Base-by-base conservation (phyloP, 2,797 vertebrate species). In the Nyctalus aviator region DNA sequence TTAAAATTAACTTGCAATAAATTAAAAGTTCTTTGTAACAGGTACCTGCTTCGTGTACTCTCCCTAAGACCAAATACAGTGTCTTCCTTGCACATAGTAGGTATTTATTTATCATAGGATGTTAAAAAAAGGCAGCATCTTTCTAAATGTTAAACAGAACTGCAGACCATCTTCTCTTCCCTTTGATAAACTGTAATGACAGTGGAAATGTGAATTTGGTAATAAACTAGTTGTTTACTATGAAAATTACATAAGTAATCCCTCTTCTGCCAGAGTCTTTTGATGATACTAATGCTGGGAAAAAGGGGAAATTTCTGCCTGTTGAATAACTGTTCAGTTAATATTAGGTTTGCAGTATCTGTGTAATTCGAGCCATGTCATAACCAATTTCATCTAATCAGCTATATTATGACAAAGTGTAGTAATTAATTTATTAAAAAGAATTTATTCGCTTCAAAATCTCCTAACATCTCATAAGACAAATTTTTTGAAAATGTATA, bases 361-460 rank as follows among this genome's bases (percentile, higher is more conserved):
- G 23, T 55, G 15, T 95, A 78, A 95, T 83, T 79, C 71, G 20
- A 95, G 11, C n/a, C 32, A 75, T 30, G 23, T 27, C 30, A 73
- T 95, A 93, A 86, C 9, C 17, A 84, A 64, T 73, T 93, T 95
- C 14, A 86, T 91, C 32, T 91, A 72, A 85, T 84, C 94, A 93
- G 21, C 13, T 88, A 3, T 92, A 76, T 84, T 91, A 81, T 86
- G 48, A 88, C 85, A 79, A 88, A 8, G 3, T 4, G 5, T 93
- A 71, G 79, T 95, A 82, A 94, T 90, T 88, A 44, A 90, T 88
- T 93, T 89, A 76, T 82, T 82, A 76, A 92, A 89, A 93, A 86
- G 1, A 92, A 92, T 83, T 84, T 15, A 83, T 17, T 88, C 41
- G 8, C 53, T 94, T 94, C 46, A 75, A 91, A 75, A 62, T 71